Conservation (phyloP, 2,888 invertebrate genomes). For the Troides oblongomaculatus region DNA sequence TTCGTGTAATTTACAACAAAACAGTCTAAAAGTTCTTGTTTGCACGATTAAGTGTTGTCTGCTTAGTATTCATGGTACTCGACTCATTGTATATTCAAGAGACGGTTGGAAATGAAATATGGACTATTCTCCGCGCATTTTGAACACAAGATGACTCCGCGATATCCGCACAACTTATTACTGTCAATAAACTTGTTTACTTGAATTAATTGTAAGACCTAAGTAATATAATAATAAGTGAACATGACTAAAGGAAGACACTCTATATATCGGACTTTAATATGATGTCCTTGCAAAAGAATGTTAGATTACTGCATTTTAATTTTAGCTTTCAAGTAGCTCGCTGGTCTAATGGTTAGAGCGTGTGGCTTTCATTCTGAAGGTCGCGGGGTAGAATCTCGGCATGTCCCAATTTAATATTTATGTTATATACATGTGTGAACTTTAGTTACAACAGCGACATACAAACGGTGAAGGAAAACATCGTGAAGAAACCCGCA, state of each 20-base stretch:
- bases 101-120: slow-evolving; percentile 76
- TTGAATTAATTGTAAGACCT: slow-evolving; percentile 4
- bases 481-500: too few relatives aligned
- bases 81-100: slow-evolving; percentile 73
- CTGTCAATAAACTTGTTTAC: slow-evolving; percentile 18
- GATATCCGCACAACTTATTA: slow-evolving; percentile 52
- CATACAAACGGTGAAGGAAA: too few relatives aligned
- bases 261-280: too few relatives aligned
- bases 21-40: slow-evolving; percentile 73
- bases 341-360: too few relatives aligned
- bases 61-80: slow-evolving; percentile 74
- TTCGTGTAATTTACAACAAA: slow-evolving; percentile 37
- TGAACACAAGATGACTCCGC: slow-evolving; percentile 67
- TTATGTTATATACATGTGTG: too few relatives aligned
- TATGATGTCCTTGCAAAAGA: too few relatives aligned
- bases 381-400: too few relatives aligned
- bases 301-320: too few relatives aligned
- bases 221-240: background rate
- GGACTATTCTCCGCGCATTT: slow-evolving; percentile 74
- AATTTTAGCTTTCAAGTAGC: too few relatives aligned
- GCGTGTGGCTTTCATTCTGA: too few relatives aligned
- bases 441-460: too few relatives aligned
- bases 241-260: background rate
- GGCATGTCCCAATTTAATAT: too few relatives aligned
- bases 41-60: slow-evolving; percentile 76